Conservation (phyloP, 1,140 invertebrate species). For the Aphelenchoides besseyi region DNA sequence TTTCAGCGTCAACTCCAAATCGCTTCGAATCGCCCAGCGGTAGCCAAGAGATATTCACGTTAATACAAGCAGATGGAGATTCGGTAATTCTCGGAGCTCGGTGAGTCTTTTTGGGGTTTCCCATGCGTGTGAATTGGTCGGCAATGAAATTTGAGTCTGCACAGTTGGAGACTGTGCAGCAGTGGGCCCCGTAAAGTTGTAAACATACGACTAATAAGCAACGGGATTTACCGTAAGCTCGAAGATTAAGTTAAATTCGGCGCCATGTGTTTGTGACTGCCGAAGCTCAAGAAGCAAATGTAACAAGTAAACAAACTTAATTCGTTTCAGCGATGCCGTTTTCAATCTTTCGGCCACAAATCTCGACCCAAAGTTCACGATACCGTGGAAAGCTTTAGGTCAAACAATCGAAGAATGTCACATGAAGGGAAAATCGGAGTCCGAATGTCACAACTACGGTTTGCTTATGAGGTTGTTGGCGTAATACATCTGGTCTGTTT, state of each 20-base stretch:
- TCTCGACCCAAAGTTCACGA: slow-evolving; percentile 64
- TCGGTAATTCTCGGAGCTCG: slow-evolving; percentile 84
- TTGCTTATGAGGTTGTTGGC: background rate
- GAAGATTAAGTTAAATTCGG: too few species aligned
- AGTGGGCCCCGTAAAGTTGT: too few species aligned
- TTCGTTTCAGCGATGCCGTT: slow-evolving; percentile 52
- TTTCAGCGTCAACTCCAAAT: slow-evolving; percentile 31
- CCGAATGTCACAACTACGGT: slow-evolving; percentile 86
- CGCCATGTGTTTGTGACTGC: too few species aligned
- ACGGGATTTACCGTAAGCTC: too few species aligned
- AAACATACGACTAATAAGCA: too few species aligned
- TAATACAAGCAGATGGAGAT: slow-evolving; percentile 80
- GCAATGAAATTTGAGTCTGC: slow-evolving; percentile 19
- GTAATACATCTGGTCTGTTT: slow-evolving; percentile 17
- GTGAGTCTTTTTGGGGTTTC: slow-evolving; percentile 68
- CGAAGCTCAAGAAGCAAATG: background rate
- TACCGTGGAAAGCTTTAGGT: slow-evolving; percentile 79
- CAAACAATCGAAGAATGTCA: slow-evolving; percentile 78
- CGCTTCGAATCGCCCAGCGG: slow-evolving; percentile 30
- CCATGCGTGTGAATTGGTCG: background rate
- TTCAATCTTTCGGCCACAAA: slow-evolving; percentile 52
- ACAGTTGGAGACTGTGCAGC: too few species aligned
- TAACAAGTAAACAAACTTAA: slow-evolving; percentile 8
- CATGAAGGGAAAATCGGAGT: slow-evolving; percentile 79
- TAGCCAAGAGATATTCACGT: slow-evolving; percentile 77